phyloP scores from a whole-genome alignment of 2,888 invertebrate genomes.

The Zaprionus lineosus region DNA sequence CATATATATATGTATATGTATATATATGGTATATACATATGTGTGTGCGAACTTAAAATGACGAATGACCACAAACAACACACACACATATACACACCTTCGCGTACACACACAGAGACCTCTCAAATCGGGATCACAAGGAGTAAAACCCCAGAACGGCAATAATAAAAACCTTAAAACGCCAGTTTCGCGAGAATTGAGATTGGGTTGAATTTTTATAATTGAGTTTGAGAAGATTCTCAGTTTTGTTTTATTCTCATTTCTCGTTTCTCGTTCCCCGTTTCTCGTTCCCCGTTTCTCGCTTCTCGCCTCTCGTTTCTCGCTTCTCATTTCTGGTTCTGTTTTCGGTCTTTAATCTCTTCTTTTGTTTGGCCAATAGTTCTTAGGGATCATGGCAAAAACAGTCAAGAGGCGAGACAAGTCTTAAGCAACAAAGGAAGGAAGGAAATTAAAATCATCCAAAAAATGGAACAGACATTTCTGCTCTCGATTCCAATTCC shows the following conservation, averaged over 20 bases:
- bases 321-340: no score
- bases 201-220: slow-evolving; percentile 75
- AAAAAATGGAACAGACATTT: slow-evolving; percentile 26
- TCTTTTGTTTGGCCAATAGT: slow-evolving; percentile 34
- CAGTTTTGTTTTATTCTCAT: slow-evolving; percentile 16
- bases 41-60: slow-evolving; percentile 63
- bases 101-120: slow-evolving; percentile 48
- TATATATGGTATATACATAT: no score
- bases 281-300: no score
- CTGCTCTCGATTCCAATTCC: no score
- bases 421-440: slow-evolving; percentile 29
- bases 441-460: slow-evolving; percentile 34
- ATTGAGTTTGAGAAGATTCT: slow-evolving; percentile 66
- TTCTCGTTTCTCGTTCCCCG: no score
- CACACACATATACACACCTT: no score
- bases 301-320: no score
- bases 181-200: slow-evolving; percentile 74
- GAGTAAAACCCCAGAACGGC: slow-evolving; percentile 53
- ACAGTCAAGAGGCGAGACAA: slow-evolving; percentile 1
- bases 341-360: slow-evolving; percentile 47
- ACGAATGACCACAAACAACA: slow-evolving; percentile 68
- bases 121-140: slow-evolving; percentile 62
- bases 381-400: slow-evolving; percentile 7
- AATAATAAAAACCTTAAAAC: slow-evolving; percentile 57
- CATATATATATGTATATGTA: no score